These are phyloP conservation scores for Micrasema minimum DNA, from an alignment of 1,140 invertebrate genomes.

Conservation along the genomic window DNA sequence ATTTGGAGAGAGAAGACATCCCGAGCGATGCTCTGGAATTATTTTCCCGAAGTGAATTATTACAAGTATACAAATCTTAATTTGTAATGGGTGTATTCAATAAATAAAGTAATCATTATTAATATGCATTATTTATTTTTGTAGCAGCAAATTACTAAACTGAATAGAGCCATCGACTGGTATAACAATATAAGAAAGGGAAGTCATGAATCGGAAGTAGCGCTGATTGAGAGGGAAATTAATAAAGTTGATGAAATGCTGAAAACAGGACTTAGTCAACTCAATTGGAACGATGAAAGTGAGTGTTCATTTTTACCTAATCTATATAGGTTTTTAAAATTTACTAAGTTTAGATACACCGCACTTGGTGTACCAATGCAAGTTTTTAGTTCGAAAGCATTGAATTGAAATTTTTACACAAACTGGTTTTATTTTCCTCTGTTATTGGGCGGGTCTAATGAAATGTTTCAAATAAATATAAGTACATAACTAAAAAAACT, in stretches of 20 bases:
- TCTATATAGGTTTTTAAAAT: no score
- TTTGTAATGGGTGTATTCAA: not conserved
- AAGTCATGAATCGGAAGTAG: conserved; percentile 74
- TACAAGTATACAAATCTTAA: conserved; percentile 58
- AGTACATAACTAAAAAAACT: no score
- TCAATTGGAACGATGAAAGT: conserved; percentile 79
- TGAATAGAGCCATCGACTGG: conserved; percentile 69
- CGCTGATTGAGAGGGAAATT: conserved; percentile 75
- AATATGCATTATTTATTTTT: conserved; percentile 42
- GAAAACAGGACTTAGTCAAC: conserved; percentile 69
- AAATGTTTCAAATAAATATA: no score
- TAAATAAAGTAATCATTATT: not conserved
- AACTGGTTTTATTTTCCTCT: no score
- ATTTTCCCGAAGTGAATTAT: conserved; percentile 67
- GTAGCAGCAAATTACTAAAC: conserved; percentile 62
- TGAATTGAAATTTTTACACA: no score
- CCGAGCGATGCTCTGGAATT: conserved; percentile 69
- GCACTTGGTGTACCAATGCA: no score
- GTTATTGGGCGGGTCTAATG: no score
- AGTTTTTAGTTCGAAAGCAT: no score
- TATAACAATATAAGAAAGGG: conserved; percentile 76
- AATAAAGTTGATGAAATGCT: conserved; percentile 72
- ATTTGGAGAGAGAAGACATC: conserved; percentile 67
- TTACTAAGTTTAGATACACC: no score
- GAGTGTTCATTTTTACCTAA: conserved; percentile 31